phyloP scores from a whole-genome alignment of 2,113 vertebrate species.

The Pedionomus torquatus region DNA sequence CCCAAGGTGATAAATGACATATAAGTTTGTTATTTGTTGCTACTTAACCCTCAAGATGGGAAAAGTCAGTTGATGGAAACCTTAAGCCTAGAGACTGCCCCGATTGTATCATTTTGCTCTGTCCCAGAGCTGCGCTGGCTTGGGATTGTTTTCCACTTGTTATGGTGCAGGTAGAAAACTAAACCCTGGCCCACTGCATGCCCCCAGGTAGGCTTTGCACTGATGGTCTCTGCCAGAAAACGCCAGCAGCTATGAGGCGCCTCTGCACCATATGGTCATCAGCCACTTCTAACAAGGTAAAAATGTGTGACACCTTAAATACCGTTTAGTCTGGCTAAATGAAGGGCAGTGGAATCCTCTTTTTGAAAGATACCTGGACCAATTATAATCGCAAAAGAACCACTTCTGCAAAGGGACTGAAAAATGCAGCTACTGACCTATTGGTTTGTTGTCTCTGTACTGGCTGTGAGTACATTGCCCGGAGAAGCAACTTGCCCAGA shows the following conservation, averaged over 20 bases:
- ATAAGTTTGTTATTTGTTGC: neutral
- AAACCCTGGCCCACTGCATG: neutral
- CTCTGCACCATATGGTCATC: neutral
- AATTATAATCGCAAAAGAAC: neutral
- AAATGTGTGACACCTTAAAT: neutral
- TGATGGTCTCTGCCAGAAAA: neutral
- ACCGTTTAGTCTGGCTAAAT: neutral
- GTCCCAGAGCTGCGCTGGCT: neutral
- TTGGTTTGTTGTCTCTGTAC: neutral
- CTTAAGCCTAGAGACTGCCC: neutral
- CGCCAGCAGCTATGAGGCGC: rapidly evolving
- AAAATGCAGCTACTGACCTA: neutral
- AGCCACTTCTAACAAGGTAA: neutral
- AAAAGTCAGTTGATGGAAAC: neutral
- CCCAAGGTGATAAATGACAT: neutral
- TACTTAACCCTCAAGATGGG: neutral
- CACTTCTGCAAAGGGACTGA: neutral
- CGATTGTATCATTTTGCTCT: neutral
- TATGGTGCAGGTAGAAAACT: neutral
- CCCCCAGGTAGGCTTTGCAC: neutral
- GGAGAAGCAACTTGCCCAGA: no score
- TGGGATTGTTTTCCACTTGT: neutral
- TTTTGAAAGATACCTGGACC: neutral
- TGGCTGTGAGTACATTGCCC: neutral
- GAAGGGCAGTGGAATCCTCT: neutral